Conservation (phyloP, 2,888 invertebrate genomes). For the Drosophila kanekoi region DNA sequence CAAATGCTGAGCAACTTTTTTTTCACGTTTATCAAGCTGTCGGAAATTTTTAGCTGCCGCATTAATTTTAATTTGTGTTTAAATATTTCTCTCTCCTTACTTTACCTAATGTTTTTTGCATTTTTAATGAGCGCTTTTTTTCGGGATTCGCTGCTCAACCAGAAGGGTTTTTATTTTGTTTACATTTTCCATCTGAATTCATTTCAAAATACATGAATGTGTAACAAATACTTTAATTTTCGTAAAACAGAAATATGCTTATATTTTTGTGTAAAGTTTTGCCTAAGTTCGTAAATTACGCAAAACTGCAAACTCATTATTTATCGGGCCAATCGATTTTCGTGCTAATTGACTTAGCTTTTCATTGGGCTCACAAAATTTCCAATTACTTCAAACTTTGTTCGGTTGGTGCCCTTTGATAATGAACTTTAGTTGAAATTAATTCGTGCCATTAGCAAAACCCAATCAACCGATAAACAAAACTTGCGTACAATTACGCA, state of each 20-base stretch:
- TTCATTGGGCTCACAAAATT: constrained; percentile 6
- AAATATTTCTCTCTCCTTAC: not conserved
- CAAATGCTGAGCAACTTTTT: constrained; percentile 32
- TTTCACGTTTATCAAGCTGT: constrained; percentile 23
- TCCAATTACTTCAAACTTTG: constrained; percentile 13
- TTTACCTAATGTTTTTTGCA: constrained; percentile 4
- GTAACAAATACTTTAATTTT: not conserved
- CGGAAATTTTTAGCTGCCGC: constrained; percentile 34
- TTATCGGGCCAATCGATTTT: constrained; percentile 17
- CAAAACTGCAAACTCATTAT: not conserved
- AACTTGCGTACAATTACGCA: constrained; percentile 25
- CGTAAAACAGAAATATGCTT: not conserved
- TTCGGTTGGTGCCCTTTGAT: constrained; percentile 16
- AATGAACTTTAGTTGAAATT: constrained; percentile 38
- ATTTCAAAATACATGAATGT: not conserved
- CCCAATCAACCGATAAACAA: constrained; percentile 31
- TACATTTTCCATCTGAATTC: not conserved
- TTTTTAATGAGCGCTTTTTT: constrained; percentile 27
- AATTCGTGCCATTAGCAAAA: constrained; percentile 26
- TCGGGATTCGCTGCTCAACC: not conserved
- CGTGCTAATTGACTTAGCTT: constrained; percentile 16
- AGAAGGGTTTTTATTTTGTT: not conserved
- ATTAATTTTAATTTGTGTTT: constrained; percentile 52
- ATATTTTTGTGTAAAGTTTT: not conserved
- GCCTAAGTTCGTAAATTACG: not conserved